Evolutionary conservation across 1,140 invertebrate species (phyloP).

Genomic region (Lycorma delicatula): DNA sequence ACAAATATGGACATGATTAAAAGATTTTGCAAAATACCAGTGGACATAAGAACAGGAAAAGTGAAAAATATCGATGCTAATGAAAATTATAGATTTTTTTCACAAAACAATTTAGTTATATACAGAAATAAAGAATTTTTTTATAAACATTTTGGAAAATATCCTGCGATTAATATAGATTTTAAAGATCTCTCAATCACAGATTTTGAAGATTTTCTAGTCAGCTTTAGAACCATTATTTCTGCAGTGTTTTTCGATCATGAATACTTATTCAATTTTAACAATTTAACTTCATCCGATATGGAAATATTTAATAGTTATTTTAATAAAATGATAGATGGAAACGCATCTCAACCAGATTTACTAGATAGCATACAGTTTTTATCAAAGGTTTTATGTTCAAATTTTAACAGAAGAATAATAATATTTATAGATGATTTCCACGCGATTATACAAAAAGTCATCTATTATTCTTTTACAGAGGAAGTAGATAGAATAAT

Average conservation of each 20-base stretch:
- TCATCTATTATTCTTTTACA: neutral
- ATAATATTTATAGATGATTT: neutral
- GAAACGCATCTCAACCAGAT: neutral
- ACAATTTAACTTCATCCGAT: neutral
- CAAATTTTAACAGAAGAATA: neutral
- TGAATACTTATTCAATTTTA: neutral
- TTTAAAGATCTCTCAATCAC: neutral
- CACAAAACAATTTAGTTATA: neutral
- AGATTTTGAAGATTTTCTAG: neutral
- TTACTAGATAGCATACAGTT: neutral
- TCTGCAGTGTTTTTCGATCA: neutral
- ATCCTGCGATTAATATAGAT: neutral
- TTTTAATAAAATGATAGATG: neutral
- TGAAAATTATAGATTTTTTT: neutral
- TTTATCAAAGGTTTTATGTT: neutral
- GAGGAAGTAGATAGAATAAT: neutral
- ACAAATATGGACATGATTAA: neutral
- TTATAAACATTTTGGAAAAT: neutral
- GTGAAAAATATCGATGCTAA: neutral
- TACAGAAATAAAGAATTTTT: neutral
- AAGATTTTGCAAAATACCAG: conserved; percentile 1
- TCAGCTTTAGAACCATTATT: neutral
- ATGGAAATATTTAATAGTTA: neutral
- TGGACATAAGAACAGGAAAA: conserved; percentile 2
- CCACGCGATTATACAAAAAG: neutral